Base-by-base conservation (phyloP, 2,113 vertebrate genomes). In the Lepisosteus osseus region DNA sequence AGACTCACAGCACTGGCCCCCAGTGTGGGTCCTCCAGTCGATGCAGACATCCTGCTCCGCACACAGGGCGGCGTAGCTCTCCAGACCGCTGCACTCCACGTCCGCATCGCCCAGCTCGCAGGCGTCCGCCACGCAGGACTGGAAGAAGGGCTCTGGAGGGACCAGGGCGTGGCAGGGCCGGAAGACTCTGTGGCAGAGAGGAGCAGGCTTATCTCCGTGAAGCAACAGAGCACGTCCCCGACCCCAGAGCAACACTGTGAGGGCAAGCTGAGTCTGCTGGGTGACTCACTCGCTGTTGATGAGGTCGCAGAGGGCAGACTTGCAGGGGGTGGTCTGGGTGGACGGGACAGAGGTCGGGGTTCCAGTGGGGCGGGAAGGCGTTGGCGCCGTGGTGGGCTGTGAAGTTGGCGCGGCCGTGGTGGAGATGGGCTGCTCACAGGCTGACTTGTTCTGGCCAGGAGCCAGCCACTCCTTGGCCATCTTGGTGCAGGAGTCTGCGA, bases 61-160 rank as follows among this genome's bases (percentile, higher is more conserved):
- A 11, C 93, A 93, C 65, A 68, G 74, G 15, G 86, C 44, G 0
- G 92, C 93, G 0, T 93, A 93, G 70, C 62, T 67, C 78, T 92
- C 91, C 82, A 93, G 83, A 67, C 89, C 93, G 64, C 82, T 82
- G 0, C 93, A 94, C 78, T 89, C 91, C 69, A 92, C n/a, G 66
- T 78, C 72, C 0, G 61, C 9, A 7, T 14, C 4, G 0, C 88
- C 85, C 71, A 88, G 70, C 0, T 54, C 7, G 68, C 89, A 92
- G 7, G 85, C 91, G 72, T 94, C 93, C n/a, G 82, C 92, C 17
- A 81, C 0, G 0, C 93, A 94, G 64, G 91, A 91, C 2, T 68
- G 15, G 0, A 92, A 91, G 86, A 80, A 93, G 44, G 77, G 65
- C 2, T 81, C 65, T 13, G 59, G 17, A 61, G 59, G 59, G 13